Percentiles rank a stretch among this genome's conserved stretches.
These are phyloP conservation scores for cattle (Bos taurus) DNA, from an alignment of 2,113 vertebrate genomes.

Conservation along the genomic window DNA sequence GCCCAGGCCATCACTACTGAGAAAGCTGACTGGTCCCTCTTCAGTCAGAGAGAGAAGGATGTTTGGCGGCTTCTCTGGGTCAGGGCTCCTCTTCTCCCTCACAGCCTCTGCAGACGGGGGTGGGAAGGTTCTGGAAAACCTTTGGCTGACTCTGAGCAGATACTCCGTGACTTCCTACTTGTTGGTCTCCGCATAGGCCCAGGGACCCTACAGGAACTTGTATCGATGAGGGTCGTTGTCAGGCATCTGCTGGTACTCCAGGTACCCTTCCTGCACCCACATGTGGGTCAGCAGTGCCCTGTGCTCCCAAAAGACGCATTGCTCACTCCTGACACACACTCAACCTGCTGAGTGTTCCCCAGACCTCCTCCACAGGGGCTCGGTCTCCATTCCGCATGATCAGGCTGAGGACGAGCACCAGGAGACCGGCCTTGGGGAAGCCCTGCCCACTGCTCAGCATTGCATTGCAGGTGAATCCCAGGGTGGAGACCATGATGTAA, in stretches of 20 bases:
- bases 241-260: neutral
- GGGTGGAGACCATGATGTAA: neutral
- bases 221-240: neutral
- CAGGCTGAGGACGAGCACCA: neutral
- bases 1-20: neutral
- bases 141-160: neutral
- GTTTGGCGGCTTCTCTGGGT: too few relatives aligned
- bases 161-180: neutral
- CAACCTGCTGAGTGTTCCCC: neutral
- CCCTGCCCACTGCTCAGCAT: neutral
- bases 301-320: neutral
- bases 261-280: neutral
- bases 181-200: neutral
- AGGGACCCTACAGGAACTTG: neutral
- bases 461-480: neutral
- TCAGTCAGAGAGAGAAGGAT: neutral
- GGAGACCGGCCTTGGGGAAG: neutral
- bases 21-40: neutral
- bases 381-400: accelerated
- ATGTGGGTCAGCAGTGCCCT: neutral
- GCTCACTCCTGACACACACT: neutral
- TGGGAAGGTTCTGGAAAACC: neutral
- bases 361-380: neutral
- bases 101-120: too few relatives aligned
- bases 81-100: neutral